Conservation (phyloP, 2,888 invertebrate genomes). For the Leptinotarsa juncta region DNA sequence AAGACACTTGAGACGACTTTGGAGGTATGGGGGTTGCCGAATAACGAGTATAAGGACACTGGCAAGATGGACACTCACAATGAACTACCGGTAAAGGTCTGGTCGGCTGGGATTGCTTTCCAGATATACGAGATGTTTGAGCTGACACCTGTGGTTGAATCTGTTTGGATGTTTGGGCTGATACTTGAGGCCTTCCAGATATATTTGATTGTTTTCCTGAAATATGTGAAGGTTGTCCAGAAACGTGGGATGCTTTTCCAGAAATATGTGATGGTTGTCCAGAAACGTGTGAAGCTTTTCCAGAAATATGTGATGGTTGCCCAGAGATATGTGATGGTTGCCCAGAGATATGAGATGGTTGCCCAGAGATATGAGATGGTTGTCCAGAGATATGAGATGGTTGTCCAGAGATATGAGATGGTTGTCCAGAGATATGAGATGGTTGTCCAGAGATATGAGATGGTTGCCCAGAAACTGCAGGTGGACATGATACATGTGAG, state of each 20-base stretch:
- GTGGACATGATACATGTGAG: too few species aligned
- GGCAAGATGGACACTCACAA: constrained; percentile 15
- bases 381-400: neutral
- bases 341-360: neutral
- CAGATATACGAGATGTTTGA: constrained; percentile 2
- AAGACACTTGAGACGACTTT: neutral
- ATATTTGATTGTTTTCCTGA: constrained; percentile 1
- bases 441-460: too few species aligned
- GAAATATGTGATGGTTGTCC: neutral
- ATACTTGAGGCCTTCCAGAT: neutral
- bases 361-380: neutral
- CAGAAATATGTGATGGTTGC: neutral
- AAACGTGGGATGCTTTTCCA: neutral
- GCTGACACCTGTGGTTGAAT: constrained; percentile 1
- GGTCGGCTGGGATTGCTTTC: neutral
- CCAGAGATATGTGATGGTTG: neutral
- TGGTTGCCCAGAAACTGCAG: neutral
- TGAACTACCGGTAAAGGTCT: neutral
- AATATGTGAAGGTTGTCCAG: constrained; percentile 9
- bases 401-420: too few species aligned
- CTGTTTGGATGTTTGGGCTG: neutral
- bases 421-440: too few species aligned
- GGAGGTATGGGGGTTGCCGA: neutral
- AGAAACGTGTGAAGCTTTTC: neutral
- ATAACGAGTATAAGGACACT: neutral